phyloP scores from a whole-genome alignment of 2,888 invertebrate species.

The Tolmerus cingulatus region DNA sequence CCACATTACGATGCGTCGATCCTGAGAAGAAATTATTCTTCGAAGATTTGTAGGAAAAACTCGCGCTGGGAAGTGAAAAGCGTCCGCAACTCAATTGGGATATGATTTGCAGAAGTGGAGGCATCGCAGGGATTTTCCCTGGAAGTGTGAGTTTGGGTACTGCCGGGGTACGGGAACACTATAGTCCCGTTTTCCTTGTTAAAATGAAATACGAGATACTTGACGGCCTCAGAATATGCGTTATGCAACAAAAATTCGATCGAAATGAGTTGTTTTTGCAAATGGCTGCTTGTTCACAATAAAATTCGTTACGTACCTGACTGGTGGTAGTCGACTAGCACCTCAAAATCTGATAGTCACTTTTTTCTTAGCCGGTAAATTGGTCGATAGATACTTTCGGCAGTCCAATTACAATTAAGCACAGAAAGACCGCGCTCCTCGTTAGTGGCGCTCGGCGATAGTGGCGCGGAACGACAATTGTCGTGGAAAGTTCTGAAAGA shows the following conservation, averaged over 20 bases:
- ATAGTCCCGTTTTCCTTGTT: background rate
- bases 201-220: background rate
- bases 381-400: background rate
- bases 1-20: background rate
- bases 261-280: background rate
- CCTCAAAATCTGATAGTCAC: background rate
- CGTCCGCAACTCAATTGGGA: background rate
- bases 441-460: background rate
- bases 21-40: background rate
- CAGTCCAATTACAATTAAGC: background rate
- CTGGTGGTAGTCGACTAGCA: background rate
- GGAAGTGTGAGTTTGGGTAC: background rate
- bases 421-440: background rate
- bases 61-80: background rate
- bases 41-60: background rate
- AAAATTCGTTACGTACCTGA: conserved; percentile 11
- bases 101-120: background rate
- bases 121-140: background rate
- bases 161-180: background rate
- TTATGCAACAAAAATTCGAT: background rate
- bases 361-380: background rate
- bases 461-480: background rate
- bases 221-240: background rate
- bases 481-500: background rate
- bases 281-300: background rate